Base-by-base conservation (phyloP, 1,140 invertebrate species). In the Papilio dardanus region DNA sequence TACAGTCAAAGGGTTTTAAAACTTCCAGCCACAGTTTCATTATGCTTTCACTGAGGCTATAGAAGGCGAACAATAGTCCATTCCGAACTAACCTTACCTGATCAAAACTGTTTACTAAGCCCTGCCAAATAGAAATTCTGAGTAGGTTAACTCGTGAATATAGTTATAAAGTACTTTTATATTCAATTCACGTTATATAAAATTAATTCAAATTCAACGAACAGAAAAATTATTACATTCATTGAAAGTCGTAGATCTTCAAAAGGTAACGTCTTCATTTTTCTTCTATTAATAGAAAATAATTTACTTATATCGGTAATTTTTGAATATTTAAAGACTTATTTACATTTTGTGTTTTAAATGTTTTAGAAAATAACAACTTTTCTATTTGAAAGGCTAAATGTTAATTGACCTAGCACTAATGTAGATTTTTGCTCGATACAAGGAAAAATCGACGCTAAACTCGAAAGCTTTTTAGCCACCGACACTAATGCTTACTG, bases 1-100 rank as follows among this genome's bases (percentile, higher is more conserved):
- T 33, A 68, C 31, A 68, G 66, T 33, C 31, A 37, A 68, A 68
- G 33, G 31, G 31, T 69, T 69, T 69, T 69, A 10, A 69, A 40
- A 69, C 35, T 69, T 69, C 67, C 19, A 69, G 8, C 33, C 33
- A 24, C 33, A 69, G 12, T 69, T 69, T 69, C 67, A 69, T 69
- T 69, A 69, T 35, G 67, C 33, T 69, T 69, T 69, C 67, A 37
- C 67, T 69, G 33, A 69, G 35, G 67, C 67, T 40, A 21, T 40
- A 24, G 67, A n/a, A 19, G 67, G 67, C 67, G 67, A 69, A 69
- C 67, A 69, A 69, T 69, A 21, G 67, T 37, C 67, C 67, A 69
- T 69, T 69, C 33, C 67, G 35, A 37, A 69, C 67, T 69, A 69
- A 40, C 67, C 67, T 40, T 69, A 69, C 67, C 67, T 69, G 67